phyloP scores from a whole-genome alignment of 2,888 invertebrate genomes.

The Oligia fasciuncula region DNA sequence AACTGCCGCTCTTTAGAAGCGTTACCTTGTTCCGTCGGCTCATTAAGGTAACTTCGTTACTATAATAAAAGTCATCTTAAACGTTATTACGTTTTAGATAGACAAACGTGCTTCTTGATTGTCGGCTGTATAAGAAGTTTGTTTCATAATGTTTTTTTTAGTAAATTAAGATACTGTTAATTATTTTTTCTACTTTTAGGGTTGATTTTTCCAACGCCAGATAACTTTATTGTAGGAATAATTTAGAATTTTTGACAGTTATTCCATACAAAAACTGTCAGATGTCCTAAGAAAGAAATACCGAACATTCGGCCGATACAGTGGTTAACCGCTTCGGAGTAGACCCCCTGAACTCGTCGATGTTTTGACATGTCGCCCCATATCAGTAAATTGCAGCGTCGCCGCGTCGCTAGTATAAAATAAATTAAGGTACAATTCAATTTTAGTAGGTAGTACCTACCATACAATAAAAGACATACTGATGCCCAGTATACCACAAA shows the following conservation, averaged over 20 bases:
- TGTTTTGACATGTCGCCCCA: background rate
- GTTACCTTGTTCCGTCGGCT: conserved; percentile 71
- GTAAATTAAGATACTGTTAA: background rate
- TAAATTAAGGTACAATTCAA: too few species aligned
- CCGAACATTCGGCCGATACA: too few species aligned
- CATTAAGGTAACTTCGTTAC: conserved; percentile 75
- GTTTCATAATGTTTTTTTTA: background rate
- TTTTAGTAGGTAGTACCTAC: background rate
- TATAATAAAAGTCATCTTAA: conserved; percentile 72
- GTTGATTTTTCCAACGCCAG: too few species aligned
- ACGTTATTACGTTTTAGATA: conserved; percentile 62
- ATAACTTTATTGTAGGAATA: too few species aligned
- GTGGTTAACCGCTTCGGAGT: too few species aligned
- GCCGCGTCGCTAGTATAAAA: background rate
- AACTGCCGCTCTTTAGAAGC: conserved; percentile 74
- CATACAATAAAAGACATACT: background rate
- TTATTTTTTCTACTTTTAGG: background rate
- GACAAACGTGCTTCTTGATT: conserved; percentile 61
- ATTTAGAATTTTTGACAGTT: too few species aligned
- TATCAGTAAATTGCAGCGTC: background rate
- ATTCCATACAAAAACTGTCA: too few species aligned
- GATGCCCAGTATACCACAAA: background rate
- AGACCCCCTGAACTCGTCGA: too few species aligned
- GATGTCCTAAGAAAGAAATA: too few species aligned
- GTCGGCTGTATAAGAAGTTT: conserved; percentile 34